These are phyloP conservation scores for Ptilodon capucinus DNA, from an alignment of 2,888 invertebrate species.

Conservation along the genomic window DNA sequence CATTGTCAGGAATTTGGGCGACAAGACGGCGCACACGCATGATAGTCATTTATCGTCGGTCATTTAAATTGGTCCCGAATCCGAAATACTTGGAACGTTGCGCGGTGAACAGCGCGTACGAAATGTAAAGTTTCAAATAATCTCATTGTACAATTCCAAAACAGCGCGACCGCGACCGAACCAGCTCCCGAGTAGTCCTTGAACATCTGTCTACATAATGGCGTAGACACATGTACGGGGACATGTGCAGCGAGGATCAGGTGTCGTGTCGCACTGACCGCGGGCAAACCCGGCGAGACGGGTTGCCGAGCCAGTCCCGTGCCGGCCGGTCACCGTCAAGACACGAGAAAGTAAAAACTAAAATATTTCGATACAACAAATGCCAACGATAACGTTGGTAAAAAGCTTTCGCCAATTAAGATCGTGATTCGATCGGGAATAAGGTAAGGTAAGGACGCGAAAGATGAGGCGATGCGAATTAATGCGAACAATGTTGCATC, in stretches of 20 bases:
- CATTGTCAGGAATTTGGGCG: constrained; percentile 65
- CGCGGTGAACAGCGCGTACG: neutral
- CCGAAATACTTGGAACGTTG: constrained; percentile 8
- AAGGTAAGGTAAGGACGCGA: constrained; percentile 24
- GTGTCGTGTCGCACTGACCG: constrained; percentile 77
- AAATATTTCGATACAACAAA: constrained; percentile 45
- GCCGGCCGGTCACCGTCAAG: constrained; percentile 30
- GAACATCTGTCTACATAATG: constrained; percentile 61
- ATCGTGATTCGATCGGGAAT: constrained; percentile 24
- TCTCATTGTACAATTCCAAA: constrained; percentile 18
- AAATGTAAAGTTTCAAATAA: constrained; percentile 5
- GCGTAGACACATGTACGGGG: constrained; percentile 38
- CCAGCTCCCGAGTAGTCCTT: constrained; percentile 46
- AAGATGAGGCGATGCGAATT: constrained; percentile 45
- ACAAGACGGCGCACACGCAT: constrained; percentile 51
- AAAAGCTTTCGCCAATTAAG: constrained; percentile 32
- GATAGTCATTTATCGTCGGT: constrained; percentile 39
- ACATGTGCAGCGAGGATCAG: constrained; percentile 73
- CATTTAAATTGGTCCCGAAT: constrained; percentile 46
- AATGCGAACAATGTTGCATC: constrained; percentile 50
- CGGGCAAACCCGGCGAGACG: constrained; percentile 65
- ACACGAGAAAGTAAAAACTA: constrained; percentile 58
- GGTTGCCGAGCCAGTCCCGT: constrained; percentile 58
- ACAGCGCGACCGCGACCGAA: constrained; percentile 22
- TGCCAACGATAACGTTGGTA: constrained; percentile 34